These are phyloP conservation scores for Ferdinandea cuprea DNA, from an alignment of 2,888 invertebrate genomes.

Conservation along the genomic window DNA sequence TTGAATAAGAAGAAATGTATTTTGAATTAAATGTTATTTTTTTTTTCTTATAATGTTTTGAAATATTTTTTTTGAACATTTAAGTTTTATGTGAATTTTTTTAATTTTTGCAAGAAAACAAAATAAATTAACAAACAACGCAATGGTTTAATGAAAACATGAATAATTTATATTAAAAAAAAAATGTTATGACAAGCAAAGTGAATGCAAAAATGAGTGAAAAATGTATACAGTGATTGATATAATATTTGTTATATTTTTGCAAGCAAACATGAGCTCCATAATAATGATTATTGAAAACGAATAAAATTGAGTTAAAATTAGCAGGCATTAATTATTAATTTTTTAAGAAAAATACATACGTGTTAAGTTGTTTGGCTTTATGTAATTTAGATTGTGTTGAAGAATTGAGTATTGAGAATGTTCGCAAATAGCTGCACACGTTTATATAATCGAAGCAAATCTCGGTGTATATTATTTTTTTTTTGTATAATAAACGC, in stretches of 20 bases:
- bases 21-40: conserved; percentile 54
- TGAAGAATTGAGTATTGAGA: no score
- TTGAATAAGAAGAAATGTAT: conserved; percentile 42
- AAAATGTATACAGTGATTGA: not conserved
- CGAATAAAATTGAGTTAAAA: not conserved
- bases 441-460: no score
- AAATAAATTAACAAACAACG: conserved; percentile 38
- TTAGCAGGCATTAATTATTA: not conserved
- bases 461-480: no score
- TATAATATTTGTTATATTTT: not conserved
- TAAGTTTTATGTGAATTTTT: conserved; percentile 54
- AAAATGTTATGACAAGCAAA: conserved; percentile 20
- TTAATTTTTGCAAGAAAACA: conserved; percentile 51
- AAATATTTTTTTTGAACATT: conserved; percentile 42
- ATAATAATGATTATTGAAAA: not conserved
- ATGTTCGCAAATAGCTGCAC: no score
- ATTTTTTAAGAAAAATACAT: no score
- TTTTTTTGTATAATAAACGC: no score
- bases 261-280: conserved; percentile 40
- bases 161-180: conserved; percentile 17
- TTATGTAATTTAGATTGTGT: no score
- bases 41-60: conserved; percentile 22
- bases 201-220: conserved; percentile 29
- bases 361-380: no score
- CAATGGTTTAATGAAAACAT: conserved; percentile 59